Evolutionary conservation across 2,797 vertebrate genomes (phyloP).

Genomic region (Clarias platycephalus): DNA sequence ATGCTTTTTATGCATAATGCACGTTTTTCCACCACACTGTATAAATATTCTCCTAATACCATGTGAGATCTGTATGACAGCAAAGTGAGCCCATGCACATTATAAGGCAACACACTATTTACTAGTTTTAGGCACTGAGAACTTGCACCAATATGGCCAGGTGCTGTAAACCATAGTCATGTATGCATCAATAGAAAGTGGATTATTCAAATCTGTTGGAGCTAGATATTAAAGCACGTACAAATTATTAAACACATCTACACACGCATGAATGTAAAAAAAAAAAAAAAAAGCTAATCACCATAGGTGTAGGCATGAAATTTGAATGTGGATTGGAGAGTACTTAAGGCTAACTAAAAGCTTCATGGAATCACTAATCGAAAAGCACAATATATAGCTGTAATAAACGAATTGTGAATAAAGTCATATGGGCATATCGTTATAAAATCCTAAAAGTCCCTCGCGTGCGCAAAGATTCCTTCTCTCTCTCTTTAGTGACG

Average conservation of each 20-base stretch:
- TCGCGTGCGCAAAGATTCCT: conserved; percentile 45
- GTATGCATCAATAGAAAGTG: background rate
- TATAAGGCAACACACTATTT: conserved; percentile 62
- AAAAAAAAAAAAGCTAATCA: background rate
- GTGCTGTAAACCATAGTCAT: background rate
- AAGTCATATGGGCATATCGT: background rate
- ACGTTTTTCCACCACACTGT: background rate
- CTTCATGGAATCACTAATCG: background rate
- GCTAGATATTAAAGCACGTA: background rate
- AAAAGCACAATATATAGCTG: background rate
- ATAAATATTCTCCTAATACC: background rate
- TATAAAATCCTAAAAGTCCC: background rate
- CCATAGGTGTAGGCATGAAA: no score
- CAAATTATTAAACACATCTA: background rate
- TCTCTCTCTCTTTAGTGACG: conserved; percentile 72
- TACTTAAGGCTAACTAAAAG: background rate
- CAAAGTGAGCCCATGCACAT: conserved; percentile 30
- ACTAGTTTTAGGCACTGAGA: conserved; percentile 61
- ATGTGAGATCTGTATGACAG: background rate
- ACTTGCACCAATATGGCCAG: background rate
- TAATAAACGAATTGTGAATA: background rate
- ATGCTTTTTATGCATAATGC: background rate
- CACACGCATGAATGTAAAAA: background rate
- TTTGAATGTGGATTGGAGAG: background rate
- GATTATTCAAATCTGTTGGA: background rate